phyloP scores from a whole-genome alignment of 92 coral and sea anemone genomes.

The Metridium senile region DNA sequence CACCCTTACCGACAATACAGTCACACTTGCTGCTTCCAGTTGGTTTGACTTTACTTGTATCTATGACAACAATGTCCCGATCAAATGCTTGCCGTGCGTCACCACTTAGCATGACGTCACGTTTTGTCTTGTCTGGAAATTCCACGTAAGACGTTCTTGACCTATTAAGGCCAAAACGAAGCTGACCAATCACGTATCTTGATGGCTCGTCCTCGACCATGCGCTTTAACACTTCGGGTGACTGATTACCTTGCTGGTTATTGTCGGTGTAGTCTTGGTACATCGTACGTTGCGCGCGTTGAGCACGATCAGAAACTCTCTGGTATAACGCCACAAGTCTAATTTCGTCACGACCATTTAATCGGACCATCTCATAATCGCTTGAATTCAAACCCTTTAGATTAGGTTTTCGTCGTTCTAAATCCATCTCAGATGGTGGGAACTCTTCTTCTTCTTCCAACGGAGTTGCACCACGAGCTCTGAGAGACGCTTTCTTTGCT shows the following conservation, averaged over 20 bases:
- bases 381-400: background rate
- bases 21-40: constrained; percentile 3
- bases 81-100: constrained; percentile 76
- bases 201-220: constrained; percentile 50
- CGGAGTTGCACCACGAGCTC: no score
- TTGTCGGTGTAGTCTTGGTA: constrained; percentile 9
- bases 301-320: constrained; percentile 35
- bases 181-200: constrained; percentile 58
- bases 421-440: no score
- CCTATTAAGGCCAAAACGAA: constrained; percentile 54
- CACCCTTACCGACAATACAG: constrained; percentile 18
- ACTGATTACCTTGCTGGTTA: constrained; percentile 40
- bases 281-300: constrained; percentile 6
- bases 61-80: constrained; percentile 84
- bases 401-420: no score
- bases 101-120: constrained; percentile 79
- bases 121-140: constrained; percentile 74
- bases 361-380: constrained; percentile 31
- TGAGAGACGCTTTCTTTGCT: no score
- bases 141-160: constrained; percentile 55
- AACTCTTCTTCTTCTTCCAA: background rate
- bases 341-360: constrained; percentile 69
- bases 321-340: constrained; percentile 53
- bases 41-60: constrained; percentile 14
- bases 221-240: constrained; percentile 47